Evolutionary conservation across 2,113 vertebrate species (phyloP).

Genomic region (Tylochromis polylepis): DNA sequence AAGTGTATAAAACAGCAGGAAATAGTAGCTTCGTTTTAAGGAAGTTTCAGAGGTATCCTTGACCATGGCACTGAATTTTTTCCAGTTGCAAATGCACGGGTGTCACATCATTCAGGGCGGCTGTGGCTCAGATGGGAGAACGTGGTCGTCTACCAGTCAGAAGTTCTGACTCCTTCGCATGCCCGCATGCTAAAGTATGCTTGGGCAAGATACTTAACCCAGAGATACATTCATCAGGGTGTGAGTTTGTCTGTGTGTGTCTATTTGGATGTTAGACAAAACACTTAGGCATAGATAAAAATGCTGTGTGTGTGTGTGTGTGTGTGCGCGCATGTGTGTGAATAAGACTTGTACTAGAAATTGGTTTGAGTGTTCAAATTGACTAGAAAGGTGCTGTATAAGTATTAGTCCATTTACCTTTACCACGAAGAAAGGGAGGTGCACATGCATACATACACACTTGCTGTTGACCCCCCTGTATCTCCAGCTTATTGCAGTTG

Average conservation of each 20-base stretch:
- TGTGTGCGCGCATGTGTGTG: neutral
- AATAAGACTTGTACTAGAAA: neutral
- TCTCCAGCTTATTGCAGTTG: neutral
- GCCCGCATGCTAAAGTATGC: rapidly evolving
- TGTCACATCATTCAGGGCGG: neutral
- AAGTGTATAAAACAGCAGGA: neutral
- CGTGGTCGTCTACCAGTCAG: neutral
- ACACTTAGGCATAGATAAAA: too few species aligned
- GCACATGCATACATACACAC: neutral
- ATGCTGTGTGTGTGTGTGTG: neutral
- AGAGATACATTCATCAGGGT: neutral
- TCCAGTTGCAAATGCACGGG: neutral
- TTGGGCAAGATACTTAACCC: neutral
- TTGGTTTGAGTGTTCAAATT: neutral
- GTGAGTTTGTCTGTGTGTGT: neutral
- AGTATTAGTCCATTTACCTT: neutral
- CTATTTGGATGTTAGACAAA: rapidly evolving
- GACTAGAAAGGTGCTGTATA: neutral
- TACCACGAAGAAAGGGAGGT: too few species aligned
- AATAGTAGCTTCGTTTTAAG: neutral
- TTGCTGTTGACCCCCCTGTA: neutral
- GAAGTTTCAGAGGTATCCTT: neutral
- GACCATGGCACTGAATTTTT: neutral
- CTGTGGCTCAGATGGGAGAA: neutral
- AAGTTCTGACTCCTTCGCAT: neutral